A percentile compares a stretch with the other conserved stretches of the same genome.
Evolutionary conservation across 2,797 vertebrate genomes (phyloP).

Genomic region (Phoxinus dragarum): DNA sequence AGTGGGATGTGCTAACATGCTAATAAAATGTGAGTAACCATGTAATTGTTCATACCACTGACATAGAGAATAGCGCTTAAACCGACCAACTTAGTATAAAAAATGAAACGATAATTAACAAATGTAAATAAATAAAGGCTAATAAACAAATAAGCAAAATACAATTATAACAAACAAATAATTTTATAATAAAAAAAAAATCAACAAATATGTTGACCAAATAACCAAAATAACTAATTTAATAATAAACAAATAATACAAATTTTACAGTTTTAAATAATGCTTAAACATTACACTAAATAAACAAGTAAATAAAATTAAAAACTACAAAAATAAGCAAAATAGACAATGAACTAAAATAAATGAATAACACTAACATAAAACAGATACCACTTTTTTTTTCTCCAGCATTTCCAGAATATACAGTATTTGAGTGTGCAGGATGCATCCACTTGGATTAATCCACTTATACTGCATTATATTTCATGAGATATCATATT

Average conservation of each 20-base stretch:
- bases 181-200: not conserved
- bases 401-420: not conserved
- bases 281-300: not conserved
- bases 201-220: not conserved
- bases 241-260: not conserved
- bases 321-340: not conserved
- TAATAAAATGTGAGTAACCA: not conserved
- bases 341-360: not conserved
- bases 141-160: not conserved
- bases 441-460: not conserved
- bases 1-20: not conserved
- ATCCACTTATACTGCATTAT: slow-evolving; percentile 7
- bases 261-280: not conserved
- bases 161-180: not conserved
- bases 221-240: not conserved
- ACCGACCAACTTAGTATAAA: not conserved
- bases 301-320: not conserved
- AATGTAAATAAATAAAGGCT: not conserved
- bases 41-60: not conserved
- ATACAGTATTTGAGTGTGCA: not conserved
- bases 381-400: not conserved
- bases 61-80: not conserved
- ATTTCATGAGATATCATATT: slow-evolving; percentile 36
- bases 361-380: not conserved
- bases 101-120: not conserved